These are phyloP conservation scores for Stenolophus ochropezus DNA, from an alignment of 2,888 invertebrate species.

Conservation along the genomic window DNA sequence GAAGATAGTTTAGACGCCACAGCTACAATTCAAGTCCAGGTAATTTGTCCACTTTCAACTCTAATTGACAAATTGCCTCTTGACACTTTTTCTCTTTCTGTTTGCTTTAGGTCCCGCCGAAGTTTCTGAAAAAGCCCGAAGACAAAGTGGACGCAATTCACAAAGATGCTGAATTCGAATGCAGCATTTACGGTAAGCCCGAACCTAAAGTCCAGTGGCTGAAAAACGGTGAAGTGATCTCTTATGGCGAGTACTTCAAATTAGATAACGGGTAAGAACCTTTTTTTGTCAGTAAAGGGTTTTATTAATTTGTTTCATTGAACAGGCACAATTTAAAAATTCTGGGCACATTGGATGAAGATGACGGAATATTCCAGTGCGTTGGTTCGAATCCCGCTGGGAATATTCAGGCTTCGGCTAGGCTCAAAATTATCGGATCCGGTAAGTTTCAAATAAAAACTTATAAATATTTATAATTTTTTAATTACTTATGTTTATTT, in stretches of 20 bases:
- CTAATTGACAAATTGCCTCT: conserved; percentile 33
- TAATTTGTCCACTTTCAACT: conserved; percentile 69
- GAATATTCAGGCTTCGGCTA: conserved; percentile 86
- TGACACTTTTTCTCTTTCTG: conserved; percentile 18
- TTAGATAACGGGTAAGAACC: conserved; percentile 81
- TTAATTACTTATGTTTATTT: conserved; percentile 45
- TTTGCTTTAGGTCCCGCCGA: conserved; percentile 81
- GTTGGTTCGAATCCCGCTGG: conserved; percentile 91
- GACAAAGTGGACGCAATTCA: conserved; percentile 85
- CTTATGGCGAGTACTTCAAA: conserved; percentile 93
- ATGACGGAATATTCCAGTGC: conserved; percentile 97
- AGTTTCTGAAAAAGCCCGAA: conserved; percentile 81
- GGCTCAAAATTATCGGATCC: conserved; percentile 83
- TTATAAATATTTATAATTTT: conserved; percentile 21
- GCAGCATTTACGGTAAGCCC: conserved; percentile 90
- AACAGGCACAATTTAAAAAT: conserved; percentile 86
- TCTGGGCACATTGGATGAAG: conserved; percentile 89
- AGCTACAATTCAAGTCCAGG: conserved; percentile 84
- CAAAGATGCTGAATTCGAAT: conserved; percentile 91
- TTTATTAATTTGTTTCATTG: conserved; percentile 58
- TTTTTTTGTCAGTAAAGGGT: conserved; percentile 41
- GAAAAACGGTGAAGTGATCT: conserved; percentile 94
- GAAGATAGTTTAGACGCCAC: conserved; percentile 93
- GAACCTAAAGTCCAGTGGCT: conserved; percentile 90
- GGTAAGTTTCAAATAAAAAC: conserved; percentile 75